Percentiles rank a stretch among this genome's conserved stretches.
phyloP scores from a whole-genome alignment of 2,113 vertebrate genomes.

The Xerus inauris region DNA sequence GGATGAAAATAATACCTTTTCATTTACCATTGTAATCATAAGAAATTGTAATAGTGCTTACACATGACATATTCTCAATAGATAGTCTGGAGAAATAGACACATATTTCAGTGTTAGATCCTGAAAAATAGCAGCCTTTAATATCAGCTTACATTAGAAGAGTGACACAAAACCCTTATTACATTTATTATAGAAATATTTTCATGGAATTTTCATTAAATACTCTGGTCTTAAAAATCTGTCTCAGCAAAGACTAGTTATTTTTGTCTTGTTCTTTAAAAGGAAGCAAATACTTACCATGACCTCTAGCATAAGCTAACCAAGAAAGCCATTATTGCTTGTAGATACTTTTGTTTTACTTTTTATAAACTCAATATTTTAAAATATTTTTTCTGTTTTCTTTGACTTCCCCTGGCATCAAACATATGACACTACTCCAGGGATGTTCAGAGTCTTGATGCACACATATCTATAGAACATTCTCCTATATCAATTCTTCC shows the following conservation, averaged over 20 bases:
- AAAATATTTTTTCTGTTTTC: background rate
- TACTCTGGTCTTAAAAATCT: background rate
- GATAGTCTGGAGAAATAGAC: background rate
- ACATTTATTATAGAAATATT: background rate
- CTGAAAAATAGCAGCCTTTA: background rate
- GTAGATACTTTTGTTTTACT: background rate
- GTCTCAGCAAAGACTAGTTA: background rate
- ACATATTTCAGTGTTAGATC: background rate
- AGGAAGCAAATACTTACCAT: background rate
- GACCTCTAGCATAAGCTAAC: background rate
- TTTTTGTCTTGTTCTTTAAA: background rate
- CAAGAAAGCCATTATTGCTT: background rate
- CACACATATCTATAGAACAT: too few species aligned
- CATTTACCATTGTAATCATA: background rate
- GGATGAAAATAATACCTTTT: background rate
- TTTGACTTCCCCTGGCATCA: background rate
- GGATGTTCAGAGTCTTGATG: fast-evolving
- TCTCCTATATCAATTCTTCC: background rate
- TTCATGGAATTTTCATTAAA: background rate
- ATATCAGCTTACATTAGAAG: background rate
- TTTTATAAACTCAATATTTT: background rate
- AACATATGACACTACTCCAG: background rate
- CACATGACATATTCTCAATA: background rate
- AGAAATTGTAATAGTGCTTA: background rate
- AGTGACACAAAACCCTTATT: background rate